Evolutionary conservation across 1,140 invertebrate species (phyloP).

Genomic region (Drosophila pseudoananassae): DNA sequence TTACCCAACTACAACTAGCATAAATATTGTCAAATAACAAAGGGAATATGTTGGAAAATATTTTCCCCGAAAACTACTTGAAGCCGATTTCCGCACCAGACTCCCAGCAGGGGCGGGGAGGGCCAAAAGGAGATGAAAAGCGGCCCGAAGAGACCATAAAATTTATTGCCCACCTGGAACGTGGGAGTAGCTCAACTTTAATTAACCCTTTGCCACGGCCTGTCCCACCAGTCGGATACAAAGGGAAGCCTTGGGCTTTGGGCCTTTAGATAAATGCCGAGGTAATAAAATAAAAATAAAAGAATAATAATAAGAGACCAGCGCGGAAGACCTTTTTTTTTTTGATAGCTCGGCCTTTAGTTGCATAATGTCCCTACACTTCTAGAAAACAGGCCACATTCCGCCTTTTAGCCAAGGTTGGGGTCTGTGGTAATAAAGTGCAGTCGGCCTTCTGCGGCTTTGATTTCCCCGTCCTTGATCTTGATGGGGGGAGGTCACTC

Average conservation of each 20-base stretch:
- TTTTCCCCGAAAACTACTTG: slow-evolving; percentile 18
- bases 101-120: neutral
- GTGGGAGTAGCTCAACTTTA: slow-evolving; percentile 51
- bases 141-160: slow-evolving; percentile 34
- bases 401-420: slow-evolving; percentile 18
- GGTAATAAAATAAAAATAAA: slow-evolving; percentile 11
- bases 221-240: slow-evolving; percentile 8
- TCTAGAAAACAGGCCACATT: neutral
- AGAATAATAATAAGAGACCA: slow-evolving; percentile 11
- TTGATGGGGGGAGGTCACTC: slow-evolving; percentile 40
- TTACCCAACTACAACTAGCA: slow-evolving; percentile 41
- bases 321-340: slow-evolving; percentile 27
- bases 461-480: slow-evolving; percentile 48
- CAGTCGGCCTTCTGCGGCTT: slow-evolving; percentile 36
- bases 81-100: slow-evolving; percentile 11
- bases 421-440: slow-evolving; percentile 26
- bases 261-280: slow-evolving; percentile 44
- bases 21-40: slow-evolving; percentile 42
- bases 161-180: slow-evolving; percentile 53
- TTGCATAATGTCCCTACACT: slow-evolving; percentile 44
- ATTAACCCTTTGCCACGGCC: slow-evolving; percentile 46
- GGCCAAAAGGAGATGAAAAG: slow-evolving; percentile 1
- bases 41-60: slow-evolving; percentile 31
- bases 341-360: slow-evolving; percentile 14
- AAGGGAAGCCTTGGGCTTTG: slow-evolving; percentile 35